Conservation (phyloP, 2,113 vertebrate species). For the Cranoglanis bouderius region DNA sequence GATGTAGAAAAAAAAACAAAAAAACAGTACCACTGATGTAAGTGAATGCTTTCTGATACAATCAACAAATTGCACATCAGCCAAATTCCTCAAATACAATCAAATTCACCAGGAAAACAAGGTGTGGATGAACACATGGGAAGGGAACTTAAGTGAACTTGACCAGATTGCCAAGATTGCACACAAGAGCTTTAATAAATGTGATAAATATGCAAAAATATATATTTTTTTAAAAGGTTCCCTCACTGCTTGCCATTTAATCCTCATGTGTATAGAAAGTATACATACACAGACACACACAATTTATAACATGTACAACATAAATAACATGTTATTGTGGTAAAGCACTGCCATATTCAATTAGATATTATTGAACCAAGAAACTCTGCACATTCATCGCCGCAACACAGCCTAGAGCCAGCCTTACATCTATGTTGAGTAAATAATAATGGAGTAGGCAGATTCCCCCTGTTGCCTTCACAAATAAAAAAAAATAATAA, state of each 20-base stretch:
- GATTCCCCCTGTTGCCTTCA: not conserved
- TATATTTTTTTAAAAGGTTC: too few relatives aligned
- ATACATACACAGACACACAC: not conserved
- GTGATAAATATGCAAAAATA: not conserved
- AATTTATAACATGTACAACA: not conserved
- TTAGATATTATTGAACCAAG: constrained; percentile 16
- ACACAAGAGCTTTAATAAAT: not conserved
- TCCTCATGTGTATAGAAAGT: not conserved
- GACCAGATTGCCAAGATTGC: not conserved
- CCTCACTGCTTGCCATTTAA: too few relatives aligned
- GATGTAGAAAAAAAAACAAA: not conserved
- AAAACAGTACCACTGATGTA: not conserved
- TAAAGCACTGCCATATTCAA: not conserved
- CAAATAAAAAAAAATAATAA: not conserved
- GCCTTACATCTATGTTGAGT: constrained; percentile 6
- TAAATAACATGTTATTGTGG: not conserved
- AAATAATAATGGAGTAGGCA: constrained; percentile 30
- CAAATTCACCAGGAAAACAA: not conserved
- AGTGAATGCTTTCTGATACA: not conserved
- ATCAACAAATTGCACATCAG: too few relatives aligned
- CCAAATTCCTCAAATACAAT: not conserved
- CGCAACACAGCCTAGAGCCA: constrained; percentile 13
- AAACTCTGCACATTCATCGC: constrained; percentile 7
- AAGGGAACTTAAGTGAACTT: not conserved
- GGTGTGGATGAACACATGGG: not conserved